Conservation (phyloP, 2,888 invertebrate genomes). For the Tinea semifulvella region DNA sequence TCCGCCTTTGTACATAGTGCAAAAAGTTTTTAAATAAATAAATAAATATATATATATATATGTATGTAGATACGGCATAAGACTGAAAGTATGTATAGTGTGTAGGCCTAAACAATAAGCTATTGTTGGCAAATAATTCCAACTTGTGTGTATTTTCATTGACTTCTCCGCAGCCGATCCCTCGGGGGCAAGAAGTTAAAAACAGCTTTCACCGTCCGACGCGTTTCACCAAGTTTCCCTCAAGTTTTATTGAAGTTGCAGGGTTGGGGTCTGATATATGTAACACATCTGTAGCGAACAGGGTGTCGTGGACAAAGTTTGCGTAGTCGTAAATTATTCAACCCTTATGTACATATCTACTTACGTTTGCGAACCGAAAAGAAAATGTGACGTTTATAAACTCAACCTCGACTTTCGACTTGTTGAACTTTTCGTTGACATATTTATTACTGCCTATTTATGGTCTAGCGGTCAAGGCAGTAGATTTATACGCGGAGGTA, state of each 20-base stretch:
- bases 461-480: background rate
- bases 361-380: conserved; percentile 10
- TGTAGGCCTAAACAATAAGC: conserved; percentile 14
- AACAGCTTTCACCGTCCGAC: conserved; percentile 50
- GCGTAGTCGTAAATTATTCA: conserved; percentile 62
- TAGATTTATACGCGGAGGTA: background rate
- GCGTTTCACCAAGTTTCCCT: conserved; percentile 39
- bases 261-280: conserved; percentile 52
- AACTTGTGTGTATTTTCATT: conserved; percentile 14
- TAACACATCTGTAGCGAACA: conserved; percentile 35
- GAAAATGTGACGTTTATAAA: conserved; percentile 11
- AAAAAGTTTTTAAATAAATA: too few relatives aligned
- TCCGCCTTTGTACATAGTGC: too few relatives aligned
- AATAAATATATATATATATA: too few relatives aligned
- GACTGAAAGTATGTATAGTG: too few relatives aligned
- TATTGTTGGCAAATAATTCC: conserved; percentile 11
- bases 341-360: conserved; percentile 30
- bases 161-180: conserved; percentile 33
- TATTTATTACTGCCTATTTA: too few relatives aligned
- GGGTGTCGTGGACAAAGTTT: conserved; percentile 47
- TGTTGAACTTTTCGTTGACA: background rate
- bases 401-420: background rate
- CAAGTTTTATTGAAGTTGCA: conserved; percentile 42
- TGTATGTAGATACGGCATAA: too few relatives aligned
- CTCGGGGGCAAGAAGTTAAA: conserved; percentile 55